A percentile compares a stretch with the other conserved stretches of the same genome.
Conservation (phyloP, 2,797 vertebrate genomes). For the Sebastes cheni region DNA sequence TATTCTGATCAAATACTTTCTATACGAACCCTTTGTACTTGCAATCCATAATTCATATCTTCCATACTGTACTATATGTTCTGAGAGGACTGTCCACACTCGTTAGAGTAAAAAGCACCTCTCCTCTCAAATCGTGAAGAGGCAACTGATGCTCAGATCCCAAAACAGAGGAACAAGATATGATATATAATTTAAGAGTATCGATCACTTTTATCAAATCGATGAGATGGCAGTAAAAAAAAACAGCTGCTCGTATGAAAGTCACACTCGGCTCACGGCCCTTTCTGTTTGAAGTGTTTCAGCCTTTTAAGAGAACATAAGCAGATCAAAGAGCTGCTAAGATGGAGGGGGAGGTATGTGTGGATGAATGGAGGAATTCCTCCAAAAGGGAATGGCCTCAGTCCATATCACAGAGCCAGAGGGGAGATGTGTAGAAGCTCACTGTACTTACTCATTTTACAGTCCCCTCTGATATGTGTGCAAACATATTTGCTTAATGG, state of each 20-base stretch:
- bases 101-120: conserved; percentile 61
- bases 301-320: conserved; percentile 78
- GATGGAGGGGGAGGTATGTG: conserved; percentile 67
- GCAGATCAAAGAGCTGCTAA: conserved; percentile 80
- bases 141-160: conserved; percentile 61
- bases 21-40: conserved; percentile 63
- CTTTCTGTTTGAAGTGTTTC: conserved; percentile 78
- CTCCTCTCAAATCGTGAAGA: conserved; percentile 52
- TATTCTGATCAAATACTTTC: conserved; percentile 60
- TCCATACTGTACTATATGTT: conserved; percentile 48
- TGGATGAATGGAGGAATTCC: conserved; percentile 72
- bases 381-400: conserved; percentile 61
- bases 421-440: conserved; percentile 25
- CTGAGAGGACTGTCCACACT: conserved; percentile 53
- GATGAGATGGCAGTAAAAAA: conserved; percentile 53
- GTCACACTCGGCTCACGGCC: conserved; percentile 57
- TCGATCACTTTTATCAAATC: conserved; percentile 80
- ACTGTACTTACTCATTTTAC: conserved; percentile 13
- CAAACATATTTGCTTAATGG: conserved; percentile 1
- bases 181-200: conserved; percentile 79
- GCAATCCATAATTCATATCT: conserved; percentile 71
- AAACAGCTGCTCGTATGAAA: conserved; percentile 65
- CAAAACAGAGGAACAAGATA: conserved; percentile 67
- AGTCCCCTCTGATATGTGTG: not conserved
- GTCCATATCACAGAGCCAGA: conserved; percentile 37